phyloP scores from a whole-genome alignment of 2,113 vertebrate species.

The Nibea coibor region DNA sequence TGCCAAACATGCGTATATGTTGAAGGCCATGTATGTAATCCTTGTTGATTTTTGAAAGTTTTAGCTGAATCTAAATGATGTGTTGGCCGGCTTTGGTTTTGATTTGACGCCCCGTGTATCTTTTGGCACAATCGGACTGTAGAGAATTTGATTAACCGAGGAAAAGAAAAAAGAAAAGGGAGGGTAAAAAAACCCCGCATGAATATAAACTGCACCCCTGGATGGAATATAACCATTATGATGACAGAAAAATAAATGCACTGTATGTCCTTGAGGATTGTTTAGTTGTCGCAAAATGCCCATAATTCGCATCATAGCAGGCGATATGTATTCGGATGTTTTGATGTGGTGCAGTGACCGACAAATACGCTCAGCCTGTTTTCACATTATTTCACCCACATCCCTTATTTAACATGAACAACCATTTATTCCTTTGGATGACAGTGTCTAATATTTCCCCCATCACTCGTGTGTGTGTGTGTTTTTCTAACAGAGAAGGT shows the following conservation, averaged over 20 bases:
- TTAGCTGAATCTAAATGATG: slow-evolving; percentile 5
- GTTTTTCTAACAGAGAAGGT: slow-evolving; percentile 11
- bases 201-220: slow-evolving; percentile 7
- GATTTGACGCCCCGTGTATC: slow-evolving; percentile 40
- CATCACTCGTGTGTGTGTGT: background rate
- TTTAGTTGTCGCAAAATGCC: slow-evolving; percentile 24
- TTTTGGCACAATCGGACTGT: slow-evolving; percentile 36
- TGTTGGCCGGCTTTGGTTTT: background rate
- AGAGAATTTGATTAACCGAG: slow-evolving; percentile 59
- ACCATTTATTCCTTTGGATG: background rate
- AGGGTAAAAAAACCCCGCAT: slow-evolving; percentile 25
- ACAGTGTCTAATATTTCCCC: background rate
- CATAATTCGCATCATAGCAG: slow-evolving; percentile 32
- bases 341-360: slow-evolving; percentile 77
- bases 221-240: background rate
- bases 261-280: background rate
- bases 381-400: slow-evolving; percentile 28
- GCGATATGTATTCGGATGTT: slow-evolving; percentile 62
- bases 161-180: background rate
- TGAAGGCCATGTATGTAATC: slow-evolving; percentile 60
- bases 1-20: slow-evolving; percentile 60
- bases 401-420: background rate
- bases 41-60: slow-evolving; percentile 37
- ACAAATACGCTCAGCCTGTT: slow-evolving; percentile 59
- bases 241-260: background rate